A percentile compares a stretch with the other conserved stretches of the same genome.
These are phyloP conservation scores for Formica exsecta DNA, from an alignment of 1,140 invertebrate genomes.

Conservation along the genomic window DNA sequence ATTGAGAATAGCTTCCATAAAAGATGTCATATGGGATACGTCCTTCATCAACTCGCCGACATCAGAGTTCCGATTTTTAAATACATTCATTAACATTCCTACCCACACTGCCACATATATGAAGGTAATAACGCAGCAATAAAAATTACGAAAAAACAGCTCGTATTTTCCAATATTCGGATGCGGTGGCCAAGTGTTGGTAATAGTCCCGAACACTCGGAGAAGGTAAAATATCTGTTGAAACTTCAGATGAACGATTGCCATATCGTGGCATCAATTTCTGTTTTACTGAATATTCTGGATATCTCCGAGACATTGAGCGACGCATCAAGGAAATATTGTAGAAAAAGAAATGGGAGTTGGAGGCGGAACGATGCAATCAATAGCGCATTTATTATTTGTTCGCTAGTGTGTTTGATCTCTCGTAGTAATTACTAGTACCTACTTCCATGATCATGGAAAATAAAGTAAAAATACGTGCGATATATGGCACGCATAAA, in stretches of 20 bases:
- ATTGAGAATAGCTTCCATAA: neutral
- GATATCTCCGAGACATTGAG: neutral
- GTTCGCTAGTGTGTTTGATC: neutral
- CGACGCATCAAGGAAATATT: neutral
- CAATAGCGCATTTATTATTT: slow-evolving; percentile 12
- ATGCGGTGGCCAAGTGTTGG: neutral
- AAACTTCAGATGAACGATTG: neutral
- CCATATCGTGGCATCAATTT: neutral
- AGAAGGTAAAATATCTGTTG: neutral
- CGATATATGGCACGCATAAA: neutral
- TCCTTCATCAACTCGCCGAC: neutral
- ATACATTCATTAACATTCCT: neutral
- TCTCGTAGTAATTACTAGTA: neutral
- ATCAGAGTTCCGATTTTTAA: neutral
- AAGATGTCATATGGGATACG: neutral
- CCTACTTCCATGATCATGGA: neutral
- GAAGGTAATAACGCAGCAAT: neutral
- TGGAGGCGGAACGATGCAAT: neutral
- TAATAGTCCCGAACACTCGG: neutral
- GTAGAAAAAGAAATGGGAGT: neutral
- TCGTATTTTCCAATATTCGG: neutral
- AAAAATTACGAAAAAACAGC: neutral
- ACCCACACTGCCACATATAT: neutral
- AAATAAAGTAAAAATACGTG: neutral
- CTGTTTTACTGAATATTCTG: neutral